Base-by-base conservation (phyloP, 37 sponge, comb jelly and placozoan genomes). In the Mnemiopsis leidyi region DNA sequence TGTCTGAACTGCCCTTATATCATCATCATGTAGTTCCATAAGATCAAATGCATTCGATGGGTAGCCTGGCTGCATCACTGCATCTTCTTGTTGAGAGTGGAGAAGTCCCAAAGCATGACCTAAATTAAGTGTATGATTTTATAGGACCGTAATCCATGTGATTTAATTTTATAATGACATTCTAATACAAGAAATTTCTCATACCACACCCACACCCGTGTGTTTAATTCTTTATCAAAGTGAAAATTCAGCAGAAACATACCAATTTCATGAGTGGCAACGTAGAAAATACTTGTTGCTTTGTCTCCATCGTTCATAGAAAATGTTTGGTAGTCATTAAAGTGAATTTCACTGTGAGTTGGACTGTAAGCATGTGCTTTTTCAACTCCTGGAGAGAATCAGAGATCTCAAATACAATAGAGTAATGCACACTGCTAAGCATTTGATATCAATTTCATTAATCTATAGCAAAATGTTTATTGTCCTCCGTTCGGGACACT, bases 191-290 rank as follows among this genome's bases (percentile, higher is more conserved):
- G n/a, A n/a, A n/a, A n/a, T n/a, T n/a, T n/a, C n/a, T n/a, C n/a
- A n/a, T n/a, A n/a, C n/a, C n/a, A n/a, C n/a, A n/a, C n/a, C n/a
- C n/a, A n/a, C n/a, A n/a, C n/a, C n/a, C n/a, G n/a, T n/a, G n/a
- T n/a, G n/a, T n/a, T n/a, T n/a, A n/a, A n/a, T n/a, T n/a, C n/a
- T n/a, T n/a, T n/a, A n/a, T n/a, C n/a, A n/a, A n/a, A n/a, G n/a
- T n/a, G n/a, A n/a, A n/a, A n/a, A n/a, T n/a, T n/a, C n/a, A n/a
- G n/a, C n/a, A n/a, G n/a, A n/a, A n/a, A n/a, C 48, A 24, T 20
- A 85, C 90, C 90, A 23, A 85, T 38, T 40, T 85, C 90, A 85
- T 85, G 90, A 0, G 90, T 61, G 5, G 90, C 90, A 32, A 39
- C 28, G 1, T 39, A 85, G 24, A 85, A 85, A 25, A 85, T 39